These are phyloP conservation scores for Oppia nitens DNA, from an alignment of 1,140 invertebrate genomes.

Conservation along the genomic window DNA sequence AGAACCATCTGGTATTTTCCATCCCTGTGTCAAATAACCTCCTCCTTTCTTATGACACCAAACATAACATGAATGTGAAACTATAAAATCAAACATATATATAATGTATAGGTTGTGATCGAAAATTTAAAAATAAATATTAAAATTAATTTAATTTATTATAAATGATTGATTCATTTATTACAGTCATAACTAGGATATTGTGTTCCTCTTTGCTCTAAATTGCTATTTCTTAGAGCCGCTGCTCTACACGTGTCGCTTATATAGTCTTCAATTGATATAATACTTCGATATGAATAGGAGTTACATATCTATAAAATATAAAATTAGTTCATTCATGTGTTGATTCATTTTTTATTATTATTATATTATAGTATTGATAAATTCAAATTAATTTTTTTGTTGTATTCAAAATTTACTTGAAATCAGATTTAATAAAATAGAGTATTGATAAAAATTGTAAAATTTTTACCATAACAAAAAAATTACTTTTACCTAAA, in stretches of 20 bases:
- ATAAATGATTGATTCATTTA: background rate
- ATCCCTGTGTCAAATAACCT: slow-evolving; percentile 23
- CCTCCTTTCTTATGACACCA: slow-evolving; percentile 23
- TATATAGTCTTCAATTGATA: slow-evolving; percentile 19
- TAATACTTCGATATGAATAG: background rate
- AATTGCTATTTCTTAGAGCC: slow-evolving; percentile 14
- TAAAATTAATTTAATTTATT: background rate
- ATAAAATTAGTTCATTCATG: no score
- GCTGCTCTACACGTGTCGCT: slow-evolving; percentile 21
- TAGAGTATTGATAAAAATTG: no score
- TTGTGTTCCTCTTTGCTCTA: slow-evolving; percentile 20
- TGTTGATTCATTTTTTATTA: no score
- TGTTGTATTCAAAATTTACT: no score
- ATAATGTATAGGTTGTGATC: background rate
- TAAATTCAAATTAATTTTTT: no score
- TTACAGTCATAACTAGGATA: slow-evolving; percentile 22
- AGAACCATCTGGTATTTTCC: slow-evolving; percentile 23
- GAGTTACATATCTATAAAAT: background rate
- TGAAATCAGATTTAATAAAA: no score
- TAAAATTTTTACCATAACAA: no score
- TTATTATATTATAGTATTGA: no score
- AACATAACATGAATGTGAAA: slow-evolving; percentile 22
- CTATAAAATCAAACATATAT: slow-evolving; percentile 1
- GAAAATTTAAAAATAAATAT: background rate
- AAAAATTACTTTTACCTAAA: no score